Evolutionary conservation across 2,888 invertebrate genomes (phyloP).

Genomic region (Halictus quadricinctus): DNA sequence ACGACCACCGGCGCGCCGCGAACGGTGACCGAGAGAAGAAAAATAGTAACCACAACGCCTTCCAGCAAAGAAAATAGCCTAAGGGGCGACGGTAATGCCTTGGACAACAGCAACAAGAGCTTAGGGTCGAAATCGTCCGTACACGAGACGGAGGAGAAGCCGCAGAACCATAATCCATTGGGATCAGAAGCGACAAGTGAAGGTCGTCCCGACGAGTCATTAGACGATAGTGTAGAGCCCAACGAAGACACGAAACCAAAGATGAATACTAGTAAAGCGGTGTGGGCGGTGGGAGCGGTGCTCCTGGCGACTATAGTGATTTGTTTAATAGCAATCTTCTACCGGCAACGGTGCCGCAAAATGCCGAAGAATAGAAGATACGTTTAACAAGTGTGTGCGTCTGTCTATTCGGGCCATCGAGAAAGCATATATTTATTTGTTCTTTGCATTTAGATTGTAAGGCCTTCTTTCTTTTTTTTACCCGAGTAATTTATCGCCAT

Average conservation of each 20-base stretch:
- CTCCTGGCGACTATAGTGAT: conserved; percentile 76
- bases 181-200: conserved; percentile 20
- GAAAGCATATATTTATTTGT: conserved; percentile 59
- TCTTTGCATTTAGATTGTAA: conserved; percentile 63
- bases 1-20: conserved; percentile 68
- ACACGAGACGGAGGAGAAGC: conserved; percentile 25
- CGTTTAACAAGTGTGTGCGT: conserved; percentile 67
- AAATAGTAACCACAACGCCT: neutral
- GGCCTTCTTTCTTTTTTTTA: conserved; percentile 40
- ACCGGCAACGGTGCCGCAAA: conserved; percentile 77
- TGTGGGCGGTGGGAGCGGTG: conserved; percentile 77
- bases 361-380: conserved; percentile 80
- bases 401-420: conserved; percentile 20
- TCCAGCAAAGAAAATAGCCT: conserved; percentile 20
- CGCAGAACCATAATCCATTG: conserved; percentile 9
- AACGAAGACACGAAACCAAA: conserved; percentile 65
- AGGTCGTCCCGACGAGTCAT: conserved; percentile 40
- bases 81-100: neutral
- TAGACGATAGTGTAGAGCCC: conserved; percentile 6
- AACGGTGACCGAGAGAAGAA: conserved; percentile 43
- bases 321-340: conserved; percentile 78
- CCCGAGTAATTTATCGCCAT: conserved; percentile 55
- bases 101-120: conserved; percentile 15
- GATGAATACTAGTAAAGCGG: conserved; percentile 75
- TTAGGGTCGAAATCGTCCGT: conserved; percentile 46